Evolutionary conservation across 2,113 vertebrate genomes (phyloP), one percentile per base, ranked within the genome.

Genomic region (Sinocyclocheilus anshuiensis): DNA sequence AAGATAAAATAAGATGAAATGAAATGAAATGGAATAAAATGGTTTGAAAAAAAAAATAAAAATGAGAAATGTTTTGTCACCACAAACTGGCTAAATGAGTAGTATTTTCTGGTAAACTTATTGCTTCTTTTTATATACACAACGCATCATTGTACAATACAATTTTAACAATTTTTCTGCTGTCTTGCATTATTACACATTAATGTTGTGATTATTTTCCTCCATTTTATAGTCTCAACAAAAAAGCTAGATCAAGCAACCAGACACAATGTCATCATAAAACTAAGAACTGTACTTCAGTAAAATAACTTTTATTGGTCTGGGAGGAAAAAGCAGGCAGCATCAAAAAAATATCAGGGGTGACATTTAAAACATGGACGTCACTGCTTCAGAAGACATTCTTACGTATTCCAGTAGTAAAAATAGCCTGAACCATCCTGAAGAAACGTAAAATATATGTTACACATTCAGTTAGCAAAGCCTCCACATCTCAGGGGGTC

Each of bases 401-500:
- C 24, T 26, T 69, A 26, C n/a, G 7, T 33, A 45, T 24, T 6
- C 36, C 22, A 65, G 9, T 22, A 50, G 11, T 69, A 82, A 82
- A 82, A 71, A 82, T 69, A 82, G 29, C 80, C 61, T 69, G 24
- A 48, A 33, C 63, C 12, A 42, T 53, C 13, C 4, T 53, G 50
- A 9, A 6, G 18, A 33, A 82, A 71, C 4, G 1, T 16, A 67
- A 16, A 5, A 53, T 53, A 16, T 48, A 15, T 36, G 10, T 48
- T 20, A 18, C 22, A 45, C n/a, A 81, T 22, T 81, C 39, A 26
- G 45, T 61, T 61, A 15, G 55, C 20, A 1, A 13, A 22, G 29
- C 6, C 55, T 79, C 33, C 50, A 79, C 29, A 81, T 24, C 79
- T 81, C 59, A 26, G 61, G 16, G 15, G 63, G 39, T 82, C 80